Conservation (phyloP, 2,113 vertebrate genomes). For the Serilophus lunatus region DNA sequence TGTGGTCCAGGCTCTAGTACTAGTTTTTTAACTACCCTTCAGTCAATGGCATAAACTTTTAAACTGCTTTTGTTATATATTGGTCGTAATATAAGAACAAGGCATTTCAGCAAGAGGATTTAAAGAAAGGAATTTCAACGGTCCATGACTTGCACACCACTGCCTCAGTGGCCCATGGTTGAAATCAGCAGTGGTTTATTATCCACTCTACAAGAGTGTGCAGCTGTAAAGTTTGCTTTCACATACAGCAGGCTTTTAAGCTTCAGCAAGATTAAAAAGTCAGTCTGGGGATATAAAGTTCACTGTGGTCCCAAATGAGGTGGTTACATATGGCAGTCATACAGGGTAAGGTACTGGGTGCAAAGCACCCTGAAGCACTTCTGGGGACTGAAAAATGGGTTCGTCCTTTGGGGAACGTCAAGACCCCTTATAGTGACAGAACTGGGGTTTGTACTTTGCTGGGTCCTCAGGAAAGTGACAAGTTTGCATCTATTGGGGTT, state of each 20-base stretch:
- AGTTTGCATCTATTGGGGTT: neutral
- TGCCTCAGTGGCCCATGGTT: neutral
- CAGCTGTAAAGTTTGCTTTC: neutral
- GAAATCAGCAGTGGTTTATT: neutral
- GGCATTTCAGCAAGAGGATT: neutral
- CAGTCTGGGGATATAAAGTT: neutral
- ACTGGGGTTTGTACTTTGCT: too few species aligned
- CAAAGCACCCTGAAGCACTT: too few species aligned
- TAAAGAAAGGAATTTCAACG: neutral
- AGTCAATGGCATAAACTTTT: neutral
- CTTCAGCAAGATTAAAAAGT: neutral
- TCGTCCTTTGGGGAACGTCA: too few species aligned
- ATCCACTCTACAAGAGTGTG: neutral
- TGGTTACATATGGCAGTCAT: too few species aligned
- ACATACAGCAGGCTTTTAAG: neutral
- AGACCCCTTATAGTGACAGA: too few species aligned
- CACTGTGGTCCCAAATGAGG: neutral
- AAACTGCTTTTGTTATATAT: neutral
- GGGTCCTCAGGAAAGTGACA: neutral
- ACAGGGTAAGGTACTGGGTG: neutral
- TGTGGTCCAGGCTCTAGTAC: neutral
- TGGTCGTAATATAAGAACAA: neutral
- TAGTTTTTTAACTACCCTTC: neutral
- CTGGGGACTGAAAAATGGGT: too few species aligned
- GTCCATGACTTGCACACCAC: fast-evolving